Evolutionary conservation across 35 echinoderm and acorn worm species (phyloP).

Genomic region (Stichopus chloronotus): DNA sequence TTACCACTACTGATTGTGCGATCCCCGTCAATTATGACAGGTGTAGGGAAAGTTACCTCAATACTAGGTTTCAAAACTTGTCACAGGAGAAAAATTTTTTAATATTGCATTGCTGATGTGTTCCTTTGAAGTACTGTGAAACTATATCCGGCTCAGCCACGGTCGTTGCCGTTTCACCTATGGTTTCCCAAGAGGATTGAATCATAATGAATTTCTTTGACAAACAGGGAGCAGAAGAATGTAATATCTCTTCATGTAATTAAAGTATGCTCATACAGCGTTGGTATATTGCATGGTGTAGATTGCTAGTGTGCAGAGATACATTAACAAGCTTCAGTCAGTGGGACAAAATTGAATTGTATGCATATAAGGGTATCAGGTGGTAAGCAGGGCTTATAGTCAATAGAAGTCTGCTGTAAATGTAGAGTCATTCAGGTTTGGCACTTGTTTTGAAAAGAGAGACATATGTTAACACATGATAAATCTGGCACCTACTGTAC

Average conservation of each 20-base stretch:
- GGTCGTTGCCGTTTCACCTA: slow-evolving; percentile 38
- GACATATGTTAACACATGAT: too few species aligned
- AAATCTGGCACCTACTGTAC: too few species aligned
- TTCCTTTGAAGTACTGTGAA: slow-evolving; percentile 4
- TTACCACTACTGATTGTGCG: background rate
- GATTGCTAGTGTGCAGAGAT: background rate
- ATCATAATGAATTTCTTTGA: slow-evolving; percentile 37
- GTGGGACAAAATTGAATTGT: too few species aligned
- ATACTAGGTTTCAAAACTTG: background rate
- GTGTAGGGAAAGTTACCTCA: slow-evolving; percentile 32
- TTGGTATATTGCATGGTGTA: slow-evolving; percentile 10
- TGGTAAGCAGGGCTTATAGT: too few species aligned
- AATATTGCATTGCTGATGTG: slow-evolving; percentile 33
- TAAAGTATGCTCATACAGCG: slow-evolving; percentile 24
- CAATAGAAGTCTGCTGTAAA: too few species aligned
- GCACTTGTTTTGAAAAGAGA: too few species aligned
- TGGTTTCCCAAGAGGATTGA: background rate
- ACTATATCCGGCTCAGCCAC: slow-evolving; percentile 15
- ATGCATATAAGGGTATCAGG: too few species aligned
- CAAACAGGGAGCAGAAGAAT: background rate
- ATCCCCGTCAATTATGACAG: slow-evolving; percentile 29
- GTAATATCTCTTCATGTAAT: slow-evolving; percentile 12
- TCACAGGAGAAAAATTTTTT: background rate
- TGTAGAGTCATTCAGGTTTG: too few species aligned
- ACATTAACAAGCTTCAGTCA: background rate